These are phyloP conservation scores for Dicaeum eximium DNA, from an alignment of 2,113 vertebrate species.

Conservation along the genomic window DNA sequence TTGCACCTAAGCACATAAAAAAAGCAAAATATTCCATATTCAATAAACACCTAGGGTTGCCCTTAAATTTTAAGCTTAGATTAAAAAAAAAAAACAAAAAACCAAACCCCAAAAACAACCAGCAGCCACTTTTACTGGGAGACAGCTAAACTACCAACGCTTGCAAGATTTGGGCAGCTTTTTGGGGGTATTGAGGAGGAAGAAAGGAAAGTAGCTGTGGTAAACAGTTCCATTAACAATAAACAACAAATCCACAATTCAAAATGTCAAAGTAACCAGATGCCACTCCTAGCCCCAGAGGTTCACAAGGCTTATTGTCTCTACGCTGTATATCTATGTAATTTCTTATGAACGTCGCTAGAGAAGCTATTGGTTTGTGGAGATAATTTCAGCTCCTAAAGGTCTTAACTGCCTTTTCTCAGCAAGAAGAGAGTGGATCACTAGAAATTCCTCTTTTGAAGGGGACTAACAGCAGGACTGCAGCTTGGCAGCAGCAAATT, in stretches of 20 bases:
- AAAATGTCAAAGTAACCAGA: neutral
- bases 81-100: neutral
- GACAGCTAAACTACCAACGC: neutral
- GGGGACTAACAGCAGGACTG: neutral
- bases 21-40: neutral
- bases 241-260: neutral
- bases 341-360: neutral
- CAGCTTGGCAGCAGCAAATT: neutral
- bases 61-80: neutral
- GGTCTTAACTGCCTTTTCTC: neutral
- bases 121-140: neutral
- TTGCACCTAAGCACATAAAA: conserved; percentile 79
- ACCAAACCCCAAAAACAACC: neutral
- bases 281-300: neutral
- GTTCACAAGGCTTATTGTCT: neutral
- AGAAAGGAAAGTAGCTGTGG: neutral
- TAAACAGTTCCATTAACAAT: neutral
- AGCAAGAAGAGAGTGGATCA: neutral
- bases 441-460: neutral
- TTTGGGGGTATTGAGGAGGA: neutral
- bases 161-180: neutral
- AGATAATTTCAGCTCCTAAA: neutral
- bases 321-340: neutral
- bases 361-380: neutral
- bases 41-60: neutral